phyloP scores from a whole-genome alignment of 2,797 vertebrate genomes.

The Numenius phaeopus region DNA sequence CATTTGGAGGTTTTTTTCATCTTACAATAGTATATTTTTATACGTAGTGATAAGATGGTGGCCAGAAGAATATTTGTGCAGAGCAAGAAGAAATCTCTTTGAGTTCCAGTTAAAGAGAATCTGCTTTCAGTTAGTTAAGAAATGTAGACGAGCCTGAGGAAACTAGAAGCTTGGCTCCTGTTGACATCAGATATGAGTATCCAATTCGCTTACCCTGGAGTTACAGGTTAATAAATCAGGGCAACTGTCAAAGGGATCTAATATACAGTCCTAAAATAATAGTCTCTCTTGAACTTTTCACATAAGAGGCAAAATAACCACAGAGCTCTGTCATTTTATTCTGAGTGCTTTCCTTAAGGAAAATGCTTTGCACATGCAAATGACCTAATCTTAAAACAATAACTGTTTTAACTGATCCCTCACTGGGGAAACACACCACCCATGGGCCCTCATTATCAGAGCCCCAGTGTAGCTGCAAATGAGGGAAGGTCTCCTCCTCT shows the following conservation, averaged over 20 bases:
- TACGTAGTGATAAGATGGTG: background rate
- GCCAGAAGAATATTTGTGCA: background rate
- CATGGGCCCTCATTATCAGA: background rate
- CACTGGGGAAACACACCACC: background rate
- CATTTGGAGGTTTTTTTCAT: background rate
- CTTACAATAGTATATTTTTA: background rate
- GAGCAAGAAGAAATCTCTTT: background rate
- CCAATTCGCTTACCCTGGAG: background rate
- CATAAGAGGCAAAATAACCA: background rate
- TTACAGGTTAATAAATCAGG: background rate
- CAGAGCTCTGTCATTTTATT: background rate
- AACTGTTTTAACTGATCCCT: background rate
- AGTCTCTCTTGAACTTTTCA: conserved; percentile 7
- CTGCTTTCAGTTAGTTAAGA: conserved; percentile 22
- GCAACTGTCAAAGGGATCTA: background rate
- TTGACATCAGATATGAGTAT: background rate
- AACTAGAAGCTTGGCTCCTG: background rate
- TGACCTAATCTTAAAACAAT: background rate
- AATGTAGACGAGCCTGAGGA: background rate
- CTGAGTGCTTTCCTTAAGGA: background rate
- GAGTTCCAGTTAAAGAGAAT: background rate
- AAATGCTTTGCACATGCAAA: background rate
- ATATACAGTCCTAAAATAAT: background rate
- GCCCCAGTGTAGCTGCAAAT: background rate
- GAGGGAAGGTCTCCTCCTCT: background rate